Evolutionary conservation across 2,888 invertebrate species (phyloP).

Genomic region (Sympetrum striolatum): DNA sequence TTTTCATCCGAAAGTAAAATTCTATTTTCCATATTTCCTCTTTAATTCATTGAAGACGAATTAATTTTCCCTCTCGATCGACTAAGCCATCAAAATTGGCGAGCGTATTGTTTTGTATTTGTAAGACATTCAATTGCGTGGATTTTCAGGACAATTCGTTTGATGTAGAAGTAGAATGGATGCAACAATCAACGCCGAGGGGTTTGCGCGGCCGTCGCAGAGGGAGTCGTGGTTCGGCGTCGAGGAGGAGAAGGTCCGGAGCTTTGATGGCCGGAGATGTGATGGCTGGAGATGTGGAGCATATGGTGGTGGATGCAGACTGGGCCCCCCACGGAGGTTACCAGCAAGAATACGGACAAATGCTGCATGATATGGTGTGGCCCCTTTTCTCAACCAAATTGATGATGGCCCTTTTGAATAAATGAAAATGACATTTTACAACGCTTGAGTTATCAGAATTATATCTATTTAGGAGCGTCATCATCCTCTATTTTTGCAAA

Average conservation of each 20-base stretch:
- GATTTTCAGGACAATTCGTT: conserved; percentile 36
- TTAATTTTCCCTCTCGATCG: too few relatives aligned
- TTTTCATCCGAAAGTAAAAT: too few relatives aligned
- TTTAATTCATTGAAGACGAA: too few relatives aligned
- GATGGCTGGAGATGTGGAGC: conserved; percentile 28
- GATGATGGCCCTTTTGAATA: background rate
- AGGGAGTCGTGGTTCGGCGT: conserved; percentile 4
- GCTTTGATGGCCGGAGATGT: background rate
- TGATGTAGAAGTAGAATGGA: conserved; percentile 31
- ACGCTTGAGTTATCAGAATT: too few relatives aligned
- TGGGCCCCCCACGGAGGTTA: conserved; percentile 21
- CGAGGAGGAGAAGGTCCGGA: background rate
- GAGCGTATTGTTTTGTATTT: too few relatives aligned
- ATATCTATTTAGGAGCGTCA: too few relatives aligned
- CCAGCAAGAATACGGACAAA: conserved; percentile 4
- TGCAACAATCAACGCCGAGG: background rate
- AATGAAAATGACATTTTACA: too few relatives aligned
- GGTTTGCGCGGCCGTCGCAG: conserved; percentile 11
- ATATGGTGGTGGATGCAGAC: conserved; percentile 33
- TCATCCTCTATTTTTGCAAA: background rate
- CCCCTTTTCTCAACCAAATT: background rate
- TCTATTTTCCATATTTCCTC: too few relatives aligned
- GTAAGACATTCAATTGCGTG: background rate
- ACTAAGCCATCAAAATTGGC: too few relatives aligned
- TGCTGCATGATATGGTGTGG: conserved; percentile 38